A percentile compares a stretch with the other conserved stretches of the same genome.
Conservation (phyloP, 2,113 vertebrate species). For the Cricetomys ansorgei region DNA sequence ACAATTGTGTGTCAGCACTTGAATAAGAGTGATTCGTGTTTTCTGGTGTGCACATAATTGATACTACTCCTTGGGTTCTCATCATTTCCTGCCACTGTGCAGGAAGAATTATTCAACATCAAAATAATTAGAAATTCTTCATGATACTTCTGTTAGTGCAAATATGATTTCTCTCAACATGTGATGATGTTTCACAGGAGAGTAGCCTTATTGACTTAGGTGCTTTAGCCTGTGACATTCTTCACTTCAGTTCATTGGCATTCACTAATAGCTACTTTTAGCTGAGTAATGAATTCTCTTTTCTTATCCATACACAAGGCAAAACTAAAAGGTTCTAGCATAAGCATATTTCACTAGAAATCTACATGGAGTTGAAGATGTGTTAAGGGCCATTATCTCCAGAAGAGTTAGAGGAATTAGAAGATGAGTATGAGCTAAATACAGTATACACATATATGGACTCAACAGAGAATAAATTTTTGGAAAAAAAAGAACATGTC, state of each 20-base stretch:
- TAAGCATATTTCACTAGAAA: background rate
- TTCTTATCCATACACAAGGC: background rate
- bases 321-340: background rate
- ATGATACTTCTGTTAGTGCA: background rate
- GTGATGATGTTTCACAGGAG: background rate
- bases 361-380: background rate
- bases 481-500: background rate
- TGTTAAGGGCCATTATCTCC: background rate
- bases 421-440: background rate
- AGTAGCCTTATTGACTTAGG: background rate
- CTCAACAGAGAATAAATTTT: background rate
- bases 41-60: background rate
- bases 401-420: background rate
- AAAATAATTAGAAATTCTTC: background rate
- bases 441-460: background rate
- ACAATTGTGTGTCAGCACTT: background rate
- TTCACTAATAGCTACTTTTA: background rate
- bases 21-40: background rate
- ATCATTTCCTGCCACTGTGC: background rate
- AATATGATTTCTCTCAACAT: background rate
- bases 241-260: background rate
- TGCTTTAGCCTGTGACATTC: background rate
- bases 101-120: background rate
- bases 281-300: background rate
- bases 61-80: background rate